Evolutionary conservation across 2,113 vertebrate species (phyloP).

Genomic region (Megaceryle torquata): DNA sequence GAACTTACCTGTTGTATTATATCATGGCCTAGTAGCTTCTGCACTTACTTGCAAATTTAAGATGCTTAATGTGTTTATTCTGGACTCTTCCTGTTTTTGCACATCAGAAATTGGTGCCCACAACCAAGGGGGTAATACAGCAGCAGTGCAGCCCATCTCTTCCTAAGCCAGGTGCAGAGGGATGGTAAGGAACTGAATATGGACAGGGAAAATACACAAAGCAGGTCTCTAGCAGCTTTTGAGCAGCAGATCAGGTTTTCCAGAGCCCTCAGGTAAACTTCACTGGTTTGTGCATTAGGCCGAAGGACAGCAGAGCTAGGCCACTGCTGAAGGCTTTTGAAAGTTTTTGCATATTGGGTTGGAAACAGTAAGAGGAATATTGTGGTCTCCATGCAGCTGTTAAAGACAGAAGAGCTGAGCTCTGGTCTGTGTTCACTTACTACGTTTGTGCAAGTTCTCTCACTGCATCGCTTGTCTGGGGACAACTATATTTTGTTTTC

Average conservation of each 20-base stretch:
- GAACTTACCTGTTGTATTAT: not conserved
- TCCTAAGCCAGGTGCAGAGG: not conserved
- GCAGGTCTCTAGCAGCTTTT: not conserved
- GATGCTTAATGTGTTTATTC: not conserved
- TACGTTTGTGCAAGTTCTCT: not conserved
- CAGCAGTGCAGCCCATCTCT: not conserved
- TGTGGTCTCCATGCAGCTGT: not conserved
- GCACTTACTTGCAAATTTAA: not conserved
- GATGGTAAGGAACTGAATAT: fast-evolving
- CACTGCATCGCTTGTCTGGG: not conserved
- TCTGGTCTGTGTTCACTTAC: not conserved
- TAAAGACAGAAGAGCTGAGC: not conserved
- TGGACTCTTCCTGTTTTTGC: not conserved
- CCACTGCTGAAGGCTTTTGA: not conserved
- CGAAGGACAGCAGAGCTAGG: not conserved
- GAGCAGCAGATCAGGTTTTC: not conserved
- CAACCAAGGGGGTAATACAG: not conserved
- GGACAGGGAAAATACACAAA: not conserved
- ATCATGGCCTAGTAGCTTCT: not conserved
- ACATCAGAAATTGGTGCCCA: not conserved
- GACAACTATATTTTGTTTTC: not conserved
- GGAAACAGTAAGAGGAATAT: not conserved
- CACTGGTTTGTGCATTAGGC: not conserved
- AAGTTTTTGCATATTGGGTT: not conserved
- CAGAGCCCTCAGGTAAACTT: not conserved